phyloP scores from a whole-genome alignment of 1,140 invertebrate species.

The Calephelis virginiensis region DNA sequence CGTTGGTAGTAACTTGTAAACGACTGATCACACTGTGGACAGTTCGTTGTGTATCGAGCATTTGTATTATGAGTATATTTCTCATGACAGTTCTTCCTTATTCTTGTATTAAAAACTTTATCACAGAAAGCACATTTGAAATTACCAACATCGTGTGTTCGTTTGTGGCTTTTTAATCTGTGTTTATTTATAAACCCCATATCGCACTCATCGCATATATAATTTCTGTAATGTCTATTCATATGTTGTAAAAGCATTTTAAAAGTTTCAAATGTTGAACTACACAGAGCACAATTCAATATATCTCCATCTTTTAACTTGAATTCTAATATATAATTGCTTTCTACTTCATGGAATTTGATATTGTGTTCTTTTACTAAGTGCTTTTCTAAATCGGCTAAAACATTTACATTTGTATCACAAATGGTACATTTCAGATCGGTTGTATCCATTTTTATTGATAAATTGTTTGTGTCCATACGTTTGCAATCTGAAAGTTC shows the following conservation, averaged over 20 bases:
- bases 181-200: conserved; percentile 82
- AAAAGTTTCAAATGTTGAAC: conserved; percentile 59
- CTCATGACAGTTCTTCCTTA: conserved; percentile 54
- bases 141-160: conserved; percentile 53
- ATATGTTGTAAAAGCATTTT: conserved; percentile 69
- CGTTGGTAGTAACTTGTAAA: conserved; percentile 64
- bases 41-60: conserved; percentile 57
- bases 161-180: conserved; percentile 74
- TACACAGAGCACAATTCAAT: conserved; percentile 53
- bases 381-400: conserved; percentile 51
- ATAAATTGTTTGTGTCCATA: conserved; percentile 55
- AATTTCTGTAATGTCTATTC: conserved; percentile 76
- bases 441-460: conserved; percentile 63
- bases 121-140: conserved; percentile 68
- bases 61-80: conserved; percentile 59
- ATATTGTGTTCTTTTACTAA: conserved; percentile 45
- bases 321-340: conserved; percentile 62
- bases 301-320: conserved; percentile 50
- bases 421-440: conserved; percentile 57
- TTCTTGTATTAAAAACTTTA: conserved; percentile 61
- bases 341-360: conserved; percentile 52
- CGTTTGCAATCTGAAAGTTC: conserved; percentile 40
- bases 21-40: conserved; percentile 54
- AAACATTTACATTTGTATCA: conserved; percentile 33
- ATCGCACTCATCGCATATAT: conserved; percentile 88